A percentile compares a stretch with the other conserved stretches of the same genome.
Evolutionary conservation across 2,113 vertebrate genomes (phyloP).

Genomic region (Coptodon bakossiorum): DNA sequence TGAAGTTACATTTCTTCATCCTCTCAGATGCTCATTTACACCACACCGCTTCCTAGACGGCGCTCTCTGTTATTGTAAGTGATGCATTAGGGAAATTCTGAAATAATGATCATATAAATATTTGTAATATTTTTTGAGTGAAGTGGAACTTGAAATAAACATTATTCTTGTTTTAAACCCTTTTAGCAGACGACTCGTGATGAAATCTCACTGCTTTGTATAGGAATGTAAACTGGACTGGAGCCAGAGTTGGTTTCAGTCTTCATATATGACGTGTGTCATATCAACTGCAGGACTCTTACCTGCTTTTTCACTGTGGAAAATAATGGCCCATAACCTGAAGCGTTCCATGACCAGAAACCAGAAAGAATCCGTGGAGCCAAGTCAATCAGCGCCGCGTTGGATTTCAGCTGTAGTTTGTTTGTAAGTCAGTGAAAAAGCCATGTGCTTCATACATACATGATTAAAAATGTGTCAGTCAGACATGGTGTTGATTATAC

Average conservation of each 20-base stretch:
- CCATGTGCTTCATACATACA: too few species aligned
- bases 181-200: slow-evolving; percentile 38
- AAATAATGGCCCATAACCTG: not conserved
- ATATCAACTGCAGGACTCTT: not conserved
- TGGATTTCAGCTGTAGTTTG: not conserved
- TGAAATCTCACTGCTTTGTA: not conserved
- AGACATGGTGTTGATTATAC: too few species aligned
- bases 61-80: slow-evolving; percentile 58
- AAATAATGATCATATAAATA: slow-evolving; percentile 70
- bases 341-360: not conserved
- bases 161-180: slow-evolving; percentile 38
- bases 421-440: not conserved
- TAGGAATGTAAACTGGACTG: not conserved
- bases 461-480: too few species aligned
- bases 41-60: slow-evolving; percentile 12
- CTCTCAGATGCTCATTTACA: not conserved
- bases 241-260: not conserved
- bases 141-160: slow-evolving; percentile 58
- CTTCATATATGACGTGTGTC: not conserved
- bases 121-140: slow-evolving; percentile 48
- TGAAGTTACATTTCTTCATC: not conserved
- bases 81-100: slow-evolving; percentile 67
- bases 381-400: not conserved
- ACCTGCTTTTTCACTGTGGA: not conserved
- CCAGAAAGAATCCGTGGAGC: not conserved